These are phyloP conservation scores for Laspeyria flexula DNA, from an alignment of 2,888 invertebrate genomes.

Conservation along the genomic window DNA sequence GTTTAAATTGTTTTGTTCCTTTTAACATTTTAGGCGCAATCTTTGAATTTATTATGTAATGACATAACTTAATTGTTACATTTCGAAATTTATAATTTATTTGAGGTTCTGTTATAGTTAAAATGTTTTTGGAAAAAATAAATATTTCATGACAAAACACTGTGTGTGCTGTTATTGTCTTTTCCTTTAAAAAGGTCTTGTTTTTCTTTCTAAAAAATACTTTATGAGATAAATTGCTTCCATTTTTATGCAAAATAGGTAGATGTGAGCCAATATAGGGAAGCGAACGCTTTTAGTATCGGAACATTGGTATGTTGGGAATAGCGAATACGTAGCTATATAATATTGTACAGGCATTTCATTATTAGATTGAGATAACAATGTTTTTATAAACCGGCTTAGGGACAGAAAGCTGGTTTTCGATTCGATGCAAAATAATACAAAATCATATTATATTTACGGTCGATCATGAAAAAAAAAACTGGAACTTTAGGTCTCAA, in stretches of 20 bases:
- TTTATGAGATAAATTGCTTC: slow-evolving; percentile 13
- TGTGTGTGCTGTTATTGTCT: background rate
- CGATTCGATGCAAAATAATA: no score
- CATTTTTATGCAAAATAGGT: slow-evolving; percentile 26
- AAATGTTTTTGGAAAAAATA: no score
- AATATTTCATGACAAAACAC: no score
- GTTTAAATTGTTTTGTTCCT: background rate
- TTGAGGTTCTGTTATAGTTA: no score
- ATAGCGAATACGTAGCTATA: slow-evolving; percentile 14
- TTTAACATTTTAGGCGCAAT: background rate
- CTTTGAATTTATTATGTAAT: background rate
- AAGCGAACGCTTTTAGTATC: slow-evolving; percentile 13
- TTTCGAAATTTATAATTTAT: no score
- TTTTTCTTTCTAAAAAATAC: slow-evolving; percentile 8
- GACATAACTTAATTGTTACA: no score
- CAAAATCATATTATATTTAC: no score
- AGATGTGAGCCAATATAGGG: slow-evolving; percentile 23
- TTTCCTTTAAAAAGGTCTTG: background rate
- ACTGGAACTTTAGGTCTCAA: no score
- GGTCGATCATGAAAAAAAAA: no score
- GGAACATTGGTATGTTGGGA: slow-evolving; percentile 13
- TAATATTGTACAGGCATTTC: slow-evolving; percentile 10
- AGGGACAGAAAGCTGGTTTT: slow-evolving; percentile 7
- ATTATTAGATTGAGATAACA: slow-evolving; percentile 27
- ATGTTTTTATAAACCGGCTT: slow-evolving; percentile 18